Conservation (phyloP, 2,797 vertebrate species). For the Rhinophrynus dorsalis region DNA sequence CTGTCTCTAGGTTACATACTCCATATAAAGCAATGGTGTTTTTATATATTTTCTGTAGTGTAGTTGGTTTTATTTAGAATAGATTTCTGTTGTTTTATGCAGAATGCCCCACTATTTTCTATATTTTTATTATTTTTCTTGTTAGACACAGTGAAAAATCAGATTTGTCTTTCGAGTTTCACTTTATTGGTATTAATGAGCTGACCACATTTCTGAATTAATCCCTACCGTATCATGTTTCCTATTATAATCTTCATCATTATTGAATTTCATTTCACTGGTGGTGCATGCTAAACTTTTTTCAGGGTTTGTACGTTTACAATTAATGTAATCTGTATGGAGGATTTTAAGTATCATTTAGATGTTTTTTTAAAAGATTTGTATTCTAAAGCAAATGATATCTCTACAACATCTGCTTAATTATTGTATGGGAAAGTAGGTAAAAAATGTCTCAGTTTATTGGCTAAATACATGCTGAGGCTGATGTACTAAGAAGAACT, state of each 20-base stretch:
- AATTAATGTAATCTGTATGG: too few species aligned
- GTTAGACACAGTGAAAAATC: background rate
- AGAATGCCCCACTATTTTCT: too few species aligned
- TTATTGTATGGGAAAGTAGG: conserved; percentile 9
- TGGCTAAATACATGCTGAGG: conserved; percentile 6
- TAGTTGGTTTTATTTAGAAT: too few species aligned
- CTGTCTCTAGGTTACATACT: too few species aligned
- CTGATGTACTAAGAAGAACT: too few species aligned
- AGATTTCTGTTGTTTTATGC: too few species aligned
- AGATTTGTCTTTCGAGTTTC: conserved; percentile 7
- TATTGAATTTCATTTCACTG: background rate
- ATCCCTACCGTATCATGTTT: background rate
- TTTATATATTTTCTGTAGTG: too few species aligned
- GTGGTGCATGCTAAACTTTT: background rate
- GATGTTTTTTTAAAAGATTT: background rate
- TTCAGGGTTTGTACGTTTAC: too few species aligned
- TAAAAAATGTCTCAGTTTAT: background rate
- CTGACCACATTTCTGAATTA: background rate
- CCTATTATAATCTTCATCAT: background rate
- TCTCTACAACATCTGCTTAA: conserved; percentile 1
- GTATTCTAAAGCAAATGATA: background rate
- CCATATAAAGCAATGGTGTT: too few species aligned
- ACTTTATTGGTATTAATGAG: background rate
- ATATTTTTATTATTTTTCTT: background rate
- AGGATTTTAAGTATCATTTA: conserved; percentile 3